These are phyloP conservation scores for Protodeltote pygarga DNA, from an alignment of 2,888 invertebrate species.

Conservation along the genomic window DNA sequence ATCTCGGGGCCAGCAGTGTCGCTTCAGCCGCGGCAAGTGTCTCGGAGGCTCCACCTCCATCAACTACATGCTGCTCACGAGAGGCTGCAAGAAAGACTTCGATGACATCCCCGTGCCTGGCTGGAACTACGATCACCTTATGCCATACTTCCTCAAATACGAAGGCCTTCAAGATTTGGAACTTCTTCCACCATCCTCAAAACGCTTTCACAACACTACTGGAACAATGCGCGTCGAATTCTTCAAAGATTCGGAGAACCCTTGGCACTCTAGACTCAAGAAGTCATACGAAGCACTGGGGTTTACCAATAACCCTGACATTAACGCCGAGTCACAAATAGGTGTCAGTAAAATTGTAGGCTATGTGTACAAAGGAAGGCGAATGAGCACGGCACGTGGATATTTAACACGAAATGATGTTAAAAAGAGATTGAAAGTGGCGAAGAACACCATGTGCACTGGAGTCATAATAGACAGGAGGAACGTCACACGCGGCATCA, in stretches of 20 bases:
- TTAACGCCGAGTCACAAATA: constrained; percentile 66
- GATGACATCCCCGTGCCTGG: constrained; percentile 58
- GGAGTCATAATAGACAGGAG: constrained; percentile 60
- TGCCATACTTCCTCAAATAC: constrained; percentile 68
- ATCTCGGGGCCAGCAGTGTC: constrained; percentile 54
- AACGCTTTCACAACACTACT: constrained; percentile 65
- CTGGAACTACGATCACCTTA: constrained; percentile 67
- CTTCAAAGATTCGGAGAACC: constrained; percentile 59
- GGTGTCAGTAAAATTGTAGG: constrained; percentile 63
- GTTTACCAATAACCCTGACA: constrained; percentile 64
- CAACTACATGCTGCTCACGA: constrained; percentile 73
- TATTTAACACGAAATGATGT: constrained; percentile 59
- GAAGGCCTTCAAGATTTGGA: constrained; percentile 62
- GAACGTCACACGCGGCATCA: constrained; percentile 61
- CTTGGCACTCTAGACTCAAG: constrained; percentile 63
- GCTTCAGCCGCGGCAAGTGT: constrained; percentile 66
- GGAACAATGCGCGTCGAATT: constrained; percentile 62
- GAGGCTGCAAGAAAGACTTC: constrained; percentile 66
- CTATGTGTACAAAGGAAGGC: constrained; percentile 60
- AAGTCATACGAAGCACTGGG: constrained; percentile 53
- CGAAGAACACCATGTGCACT: constrained; percentile 61
- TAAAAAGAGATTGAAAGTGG: constrained; percentile 52
- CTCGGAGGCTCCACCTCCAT: constrained; percentile 74
- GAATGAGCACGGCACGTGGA: constrained; percentile 67
- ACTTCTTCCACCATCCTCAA: constrained; percentile 59